Evolutionary conservation across 2,888 invertebrate genomes (phyloP).

Genomic region (Leucania comma): DNA sequence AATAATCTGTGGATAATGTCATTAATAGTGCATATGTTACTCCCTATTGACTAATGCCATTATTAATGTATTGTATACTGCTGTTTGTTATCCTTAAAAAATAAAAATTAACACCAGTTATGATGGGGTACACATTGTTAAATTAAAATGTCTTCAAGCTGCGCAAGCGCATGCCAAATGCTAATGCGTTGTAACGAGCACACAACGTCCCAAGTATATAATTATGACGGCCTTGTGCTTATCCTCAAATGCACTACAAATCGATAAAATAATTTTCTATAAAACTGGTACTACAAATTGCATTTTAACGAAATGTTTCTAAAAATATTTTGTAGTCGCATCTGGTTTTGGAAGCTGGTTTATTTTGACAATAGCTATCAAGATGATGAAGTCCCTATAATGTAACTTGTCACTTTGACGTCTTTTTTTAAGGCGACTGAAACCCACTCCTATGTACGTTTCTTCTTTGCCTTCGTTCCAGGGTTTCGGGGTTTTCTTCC

Average conservation of each 20-base stretch:
- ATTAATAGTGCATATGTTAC: too few relatives aligned
- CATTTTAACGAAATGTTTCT: background rate
- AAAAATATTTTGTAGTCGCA: background rate
- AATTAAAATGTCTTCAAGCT: constrained; percentile 15
- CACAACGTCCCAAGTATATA: constrained; percentile 62
- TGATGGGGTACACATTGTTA: constrained; percentile 5
- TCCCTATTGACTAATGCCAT: too few relatives aligned
- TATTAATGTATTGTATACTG: too few relatives aligned
- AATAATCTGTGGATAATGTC: too few relatives aligned
- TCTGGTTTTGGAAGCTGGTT: too few relatives aligned
- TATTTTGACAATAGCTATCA: background rate
- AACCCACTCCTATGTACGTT: too few relatives aligned
- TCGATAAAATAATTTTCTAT: constrained; percentile 21
- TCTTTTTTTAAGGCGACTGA: too few relatives aligned
- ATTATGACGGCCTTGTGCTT: constrained; percentile 54
- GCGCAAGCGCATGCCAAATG: constrained; percentile 42
- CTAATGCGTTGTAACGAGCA: constrained; percentile 57
- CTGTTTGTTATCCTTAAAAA: too few relatives aligned
- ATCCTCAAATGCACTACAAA: constrained; percentile 42
- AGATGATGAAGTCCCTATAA: background rate
- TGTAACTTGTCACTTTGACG: background rate
- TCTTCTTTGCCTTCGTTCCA: too few relatives aligned
- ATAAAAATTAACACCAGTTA: background rate
- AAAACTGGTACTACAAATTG: constrained; percentile 5
- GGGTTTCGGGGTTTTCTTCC: too few relatives aligned